Base-by-base conservation (phyloP, 2,888 invertebrate species). In the Rotaria magnacalcarata region DNA sequence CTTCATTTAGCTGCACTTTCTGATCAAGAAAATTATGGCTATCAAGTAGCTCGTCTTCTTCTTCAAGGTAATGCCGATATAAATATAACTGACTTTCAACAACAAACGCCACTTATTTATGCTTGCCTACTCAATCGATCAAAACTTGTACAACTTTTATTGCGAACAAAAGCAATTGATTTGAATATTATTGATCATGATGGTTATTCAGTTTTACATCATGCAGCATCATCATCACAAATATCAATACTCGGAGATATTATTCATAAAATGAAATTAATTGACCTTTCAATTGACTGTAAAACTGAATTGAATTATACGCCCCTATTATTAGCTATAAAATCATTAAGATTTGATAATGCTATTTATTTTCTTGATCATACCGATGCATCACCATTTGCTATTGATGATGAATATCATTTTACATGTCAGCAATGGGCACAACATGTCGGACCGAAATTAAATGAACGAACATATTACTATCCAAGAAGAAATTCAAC, bases 321-420 rank as follows among this genome's bases (percentile, higher is more conserved):
- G 27, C 67, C 67, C 4, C 27, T 67, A 27, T 14, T 67, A 27
- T 67, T 67, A 67, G 27, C 67, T 14, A 34, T 67, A 27, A 67
- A 67, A 67, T 27, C 6, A 11, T 34, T 27, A 14, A 8, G 34
- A 27, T 67, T 27, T 67, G 67, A n/a, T n/a, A 67, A 67, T 67
- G 67, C 67, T 67, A n/a, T 67, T 27, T 67, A 27, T 67, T 67
- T 67, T 19, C 67, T 67, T 67, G 67, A 67, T 34, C 11, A 67
- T 34, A 67, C 67, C 2, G 10, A n/a, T 67, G 67, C 27, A 67
- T 67, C 67, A 67, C 67, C 67, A 67, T 67, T 67, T 67, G 27
- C 16, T 2, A 34, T 67, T 27, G 67, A 67, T 67, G 27, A 67
- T 67, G 67, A 67, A 27, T 67, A 67, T 67, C 67, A 67, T 67